phyloP scores from a whole-genome alignment of 2,888 invertebrate species.

The Eucera pruinosa region DNA sequence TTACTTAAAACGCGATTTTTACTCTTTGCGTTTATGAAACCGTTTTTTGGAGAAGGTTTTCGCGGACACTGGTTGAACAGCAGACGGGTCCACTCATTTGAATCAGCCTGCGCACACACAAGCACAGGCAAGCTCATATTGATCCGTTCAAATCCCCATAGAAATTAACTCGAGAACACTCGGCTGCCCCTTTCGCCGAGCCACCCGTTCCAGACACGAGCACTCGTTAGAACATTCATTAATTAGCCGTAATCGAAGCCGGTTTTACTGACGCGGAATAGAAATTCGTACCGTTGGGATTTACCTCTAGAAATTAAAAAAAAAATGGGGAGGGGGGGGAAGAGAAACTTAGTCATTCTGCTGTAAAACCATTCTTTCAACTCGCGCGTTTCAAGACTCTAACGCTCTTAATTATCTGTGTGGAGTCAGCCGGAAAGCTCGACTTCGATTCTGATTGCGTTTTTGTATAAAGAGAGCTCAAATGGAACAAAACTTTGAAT shows the following conservation, averaged over 20 bases:
- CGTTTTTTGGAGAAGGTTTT: not conserved
- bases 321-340: conserved; percentile 9
- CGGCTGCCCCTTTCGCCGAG: conserved; percentile 67
- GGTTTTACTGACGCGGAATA: conserved; percentile 67
- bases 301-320: conserved; percentile 51
- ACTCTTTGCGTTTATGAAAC: too few relatives aligned
- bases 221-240: conserved; percentile 71
- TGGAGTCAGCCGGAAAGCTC: conserved; percentile 55
- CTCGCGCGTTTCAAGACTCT: conserved; percentile 32
- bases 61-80: conserved; percentile 26
- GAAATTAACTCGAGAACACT: conserved; percentile 74
- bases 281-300: conserved; percentile 60
- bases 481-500: conserved; percentile 22
- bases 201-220: conserved; percentile 64
- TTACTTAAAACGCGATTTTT: too few relatives aligned
- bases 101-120: conserved; percentile 44
- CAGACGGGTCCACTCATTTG: conserved; percentile 34
- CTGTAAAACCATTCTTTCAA: conserved; percentile 50
- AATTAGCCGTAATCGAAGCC: conserved; percentile 71
- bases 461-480: not conserved
- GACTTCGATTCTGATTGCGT: conserved; percentile 41
- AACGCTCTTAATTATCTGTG: conserved; percentile 66
- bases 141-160: conserved; percentile 73
- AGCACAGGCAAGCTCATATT: conserved; percentile 59
- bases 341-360: conserved; percentile 48